Evolutionary conservation across 1,140 invertebrate genomes (phyloP), one percentile per base, ranked within the genome.

Genomic region (Sycobia sp.): DNA sequence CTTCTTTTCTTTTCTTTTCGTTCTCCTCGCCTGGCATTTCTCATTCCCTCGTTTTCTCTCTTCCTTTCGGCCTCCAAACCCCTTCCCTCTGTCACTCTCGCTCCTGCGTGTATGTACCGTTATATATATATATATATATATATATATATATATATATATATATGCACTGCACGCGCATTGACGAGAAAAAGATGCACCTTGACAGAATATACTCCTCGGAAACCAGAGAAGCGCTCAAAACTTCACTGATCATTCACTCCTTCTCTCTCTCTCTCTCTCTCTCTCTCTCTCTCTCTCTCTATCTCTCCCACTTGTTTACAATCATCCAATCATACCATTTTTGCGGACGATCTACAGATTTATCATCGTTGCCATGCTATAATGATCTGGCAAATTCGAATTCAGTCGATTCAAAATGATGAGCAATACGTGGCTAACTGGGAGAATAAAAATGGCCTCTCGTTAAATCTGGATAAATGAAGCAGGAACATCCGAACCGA

Each of bases 181-280:
- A 57, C 47, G 55, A 57, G 43, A 57, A 57, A 57, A 57, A 57
- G 55, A 47, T 57, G 55, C 46, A 36, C 18, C 29, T 18, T 36
- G 14, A 39, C 36, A 34, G 11, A 34, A 34, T 11, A 46, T 27
- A 46, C 9, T 8, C 23, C 2, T 14, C n/a, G 38, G 7, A n/a
- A 5, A 14, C 38, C 7, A 11, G 38, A 11, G 38, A 39, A 11
- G 16, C 3, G 18, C n/a, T 44, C 3, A 20, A 20, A 44, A n/a
- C 25, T 22, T 25, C 36, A 22, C 36, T 27, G 36, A 36, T 54
- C 51, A 54, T 54, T 41, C 51, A 29, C 51, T 32, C 29, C 29
- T 4, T 7, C 29, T 32, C 29, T 32, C 29, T n/a, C 46, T 27
- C 46, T 20, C 7, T 39, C 38, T 11, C 29, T 32, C 29, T 11